A percentile compares a stretch with the other conserved stretches of the same genome.
Evolutionary conservation across 1,140 invertebrate species (phyloP).

Genomic region (Microvelia longipes): DNA sequence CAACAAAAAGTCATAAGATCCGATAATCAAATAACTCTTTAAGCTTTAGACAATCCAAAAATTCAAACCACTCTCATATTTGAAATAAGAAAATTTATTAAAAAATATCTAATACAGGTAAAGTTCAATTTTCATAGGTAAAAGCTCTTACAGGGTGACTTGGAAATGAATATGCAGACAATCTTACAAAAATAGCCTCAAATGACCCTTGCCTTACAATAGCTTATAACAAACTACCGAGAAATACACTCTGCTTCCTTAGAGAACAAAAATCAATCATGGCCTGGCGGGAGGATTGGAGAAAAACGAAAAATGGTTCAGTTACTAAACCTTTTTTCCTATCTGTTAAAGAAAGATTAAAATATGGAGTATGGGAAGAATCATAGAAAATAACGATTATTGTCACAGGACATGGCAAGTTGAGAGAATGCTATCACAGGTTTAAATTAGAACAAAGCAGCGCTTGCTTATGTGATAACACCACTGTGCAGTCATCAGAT

Average conservation of each 20-base stretch:
- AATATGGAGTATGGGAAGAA: not conserved
- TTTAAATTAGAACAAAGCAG: not conserved
- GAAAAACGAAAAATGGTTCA: not conserved
- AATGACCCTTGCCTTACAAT: not conserved
- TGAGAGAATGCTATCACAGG: not conserved
- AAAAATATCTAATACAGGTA: not conserved
- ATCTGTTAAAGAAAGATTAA: not conserved
- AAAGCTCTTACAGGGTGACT: not conserved
- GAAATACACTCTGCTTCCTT: not conserved
- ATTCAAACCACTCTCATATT: not conserved
- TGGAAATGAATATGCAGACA: not conserved
- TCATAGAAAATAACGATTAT: not conserved
- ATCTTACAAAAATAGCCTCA: not conserved
- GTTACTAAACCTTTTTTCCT: not conserved
- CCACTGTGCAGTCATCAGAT: too few relatives aligned
- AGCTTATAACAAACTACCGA: not conserved
- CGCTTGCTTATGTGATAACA: not conserved
- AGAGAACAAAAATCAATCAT: not conserved
- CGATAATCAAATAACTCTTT: not conserved
- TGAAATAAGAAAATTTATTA: not conserved
- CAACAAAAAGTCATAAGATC: not conserved
- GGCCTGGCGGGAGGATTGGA: not conserved
- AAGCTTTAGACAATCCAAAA: not conserved
- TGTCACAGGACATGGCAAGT: not conserved
- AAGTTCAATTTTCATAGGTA: not conserved